Evolutionary conservation across 2,797 vertebrate species (phyloP).

Genomic region (Parauchenoglanis ngamensis): DNA sequence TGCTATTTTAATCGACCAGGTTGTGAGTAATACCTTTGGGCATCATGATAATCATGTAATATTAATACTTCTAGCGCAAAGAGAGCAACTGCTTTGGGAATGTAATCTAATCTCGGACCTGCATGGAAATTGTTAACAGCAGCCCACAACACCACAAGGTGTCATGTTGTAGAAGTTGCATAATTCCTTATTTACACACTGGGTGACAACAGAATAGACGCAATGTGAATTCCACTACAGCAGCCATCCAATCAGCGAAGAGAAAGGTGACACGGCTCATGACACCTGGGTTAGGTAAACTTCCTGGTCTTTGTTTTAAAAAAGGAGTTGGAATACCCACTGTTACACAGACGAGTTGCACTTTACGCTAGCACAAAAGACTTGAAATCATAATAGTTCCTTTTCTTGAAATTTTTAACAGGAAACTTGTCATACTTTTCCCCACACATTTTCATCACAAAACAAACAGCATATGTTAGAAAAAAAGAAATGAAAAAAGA

Average conservation of each 20-base stretch:
- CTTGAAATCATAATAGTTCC: slow-evolving; percentile 3
- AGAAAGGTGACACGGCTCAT: neutral
- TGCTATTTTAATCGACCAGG: neutral
- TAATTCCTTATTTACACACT: slow-evolving; percentile 33
- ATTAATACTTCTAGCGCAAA: neutral
- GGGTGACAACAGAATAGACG: neutral
- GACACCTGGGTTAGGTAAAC: slow-evolving; percentile 31
- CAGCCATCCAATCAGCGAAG: slow-evolving; percentile 4
- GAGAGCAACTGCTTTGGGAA: neutral
- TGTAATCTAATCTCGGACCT: neutral
- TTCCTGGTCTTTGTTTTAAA: slow-evolving; percentile 34
- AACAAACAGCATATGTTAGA: neutral
- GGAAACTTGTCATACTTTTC: neutral
- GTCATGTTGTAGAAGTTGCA: neutral
- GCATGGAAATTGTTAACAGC: neutral
- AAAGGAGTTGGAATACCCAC: slow-evolving; percentile 40
- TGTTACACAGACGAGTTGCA: neutral
- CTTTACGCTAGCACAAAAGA: slow-evolving; percentile 2
- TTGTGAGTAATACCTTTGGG: neutral
- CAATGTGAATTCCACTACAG: slow-evolving; percentile 25
- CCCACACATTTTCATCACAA: neutral
- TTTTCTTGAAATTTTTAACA: neutral
- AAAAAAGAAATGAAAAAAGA: too few species aligned
- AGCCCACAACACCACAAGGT: neutral
- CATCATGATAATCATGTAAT: neutral